Evolutionary conservation across 2,113 vertebrate genomes (phyloP).

Genomic region (Xiphias gladius): DNA sequence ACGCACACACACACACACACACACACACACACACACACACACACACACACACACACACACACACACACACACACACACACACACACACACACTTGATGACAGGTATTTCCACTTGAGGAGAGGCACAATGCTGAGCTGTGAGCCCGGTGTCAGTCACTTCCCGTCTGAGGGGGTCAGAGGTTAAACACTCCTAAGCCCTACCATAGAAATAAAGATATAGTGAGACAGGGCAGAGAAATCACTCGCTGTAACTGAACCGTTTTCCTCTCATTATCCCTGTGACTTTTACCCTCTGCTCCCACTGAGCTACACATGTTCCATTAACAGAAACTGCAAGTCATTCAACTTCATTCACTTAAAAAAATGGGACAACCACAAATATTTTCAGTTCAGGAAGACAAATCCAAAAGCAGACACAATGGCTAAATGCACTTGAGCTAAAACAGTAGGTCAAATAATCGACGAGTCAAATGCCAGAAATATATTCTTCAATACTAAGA

Average conservation of each 20-base stretch:
- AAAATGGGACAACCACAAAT: background rate
- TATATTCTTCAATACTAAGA: too few relatives aligned
- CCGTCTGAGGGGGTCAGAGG: constrained; percentile 76
- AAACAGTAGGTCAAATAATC: too few relatives aligned
- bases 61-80: constrained; percentile 34
- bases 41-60: constrained; percentile 11
- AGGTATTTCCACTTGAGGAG: constrained; percentile 79
- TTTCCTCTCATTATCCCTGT: background rate
- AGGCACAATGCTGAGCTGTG: constrained; percentile 70
- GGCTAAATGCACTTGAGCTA: too few relatives aligned
- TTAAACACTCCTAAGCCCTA: constrained; percentile 72
- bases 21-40: constrained; percentile 35
- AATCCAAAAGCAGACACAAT: background rate
- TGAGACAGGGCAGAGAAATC: constrained; percentile 41
- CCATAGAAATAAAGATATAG: constrained; percentile 52
- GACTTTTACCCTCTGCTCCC: background rate
- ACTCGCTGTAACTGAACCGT: too few relatives aligned
- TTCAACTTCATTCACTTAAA: background rate
- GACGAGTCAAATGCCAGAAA: background rate
- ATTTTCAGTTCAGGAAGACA: background rate
- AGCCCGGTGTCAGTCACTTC: constrained; percentile 72
- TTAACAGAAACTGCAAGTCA: background rate
- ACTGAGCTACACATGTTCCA: background rate
- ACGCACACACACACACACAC: constrained; percentile 25
- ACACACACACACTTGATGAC: constrained; percentile 58